Evolutionary conservation across 2,113 vertebrate species (phyloP).

Genomic region (Rhinolophus ferrumequinum): DNA sequence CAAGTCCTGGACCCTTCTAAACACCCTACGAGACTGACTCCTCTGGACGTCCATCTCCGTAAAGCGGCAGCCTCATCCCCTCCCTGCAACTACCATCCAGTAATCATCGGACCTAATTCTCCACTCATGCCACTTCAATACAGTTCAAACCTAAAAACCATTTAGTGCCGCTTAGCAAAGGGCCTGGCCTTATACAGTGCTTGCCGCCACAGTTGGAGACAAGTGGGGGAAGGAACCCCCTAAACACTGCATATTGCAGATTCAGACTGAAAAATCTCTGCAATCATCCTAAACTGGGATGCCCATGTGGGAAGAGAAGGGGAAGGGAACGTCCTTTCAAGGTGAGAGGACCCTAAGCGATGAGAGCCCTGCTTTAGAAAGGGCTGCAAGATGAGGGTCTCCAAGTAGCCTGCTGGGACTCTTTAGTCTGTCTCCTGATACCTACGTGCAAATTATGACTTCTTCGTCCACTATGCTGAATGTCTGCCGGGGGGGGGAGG

Average conservation of each 20-base stretch:
- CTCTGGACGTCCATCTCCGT: not conserved
- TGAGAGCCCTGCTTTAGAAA: not conserved
- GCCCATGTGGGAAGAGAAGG: not conserved
- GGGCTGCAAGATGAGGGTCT: not conserved
- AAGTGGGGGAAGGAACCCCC: not conserved
- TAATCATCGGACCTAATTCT: not conserved
- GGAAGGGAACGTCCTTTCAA: not conserved
- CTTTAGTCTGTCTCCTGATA: not conserved
- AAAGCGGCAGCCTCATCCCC: not conserved
- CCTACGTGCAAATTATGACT: not conserved
- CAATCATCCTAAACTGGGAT: not conserved
- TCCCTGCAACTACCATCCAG: not conserved
- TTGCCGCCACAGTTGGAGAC: not conserved
- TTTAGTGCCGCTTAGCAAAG: not conserved
- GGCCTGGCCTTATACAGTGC: not conserved
- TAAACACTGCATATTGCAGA: not conserved
- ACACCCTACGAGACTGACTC: not conserved
- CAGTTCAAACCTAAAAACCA: not conserved
- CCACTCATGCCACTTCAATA: not conserved
- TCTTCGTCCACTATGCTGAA: not conserved
- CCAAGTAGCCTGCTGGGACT: not conserved
- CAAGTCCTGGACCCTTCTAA: slow-evolving; percentile 25
- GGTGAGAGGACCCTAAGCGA: not conserved
- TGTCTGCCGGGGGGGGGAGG: not conserved
- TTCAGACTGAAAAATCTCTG: not conserved